Base-by-base conservation (phyloP, 2,797 vertebrate genomes). In the Zalophus californianus region DNA sequence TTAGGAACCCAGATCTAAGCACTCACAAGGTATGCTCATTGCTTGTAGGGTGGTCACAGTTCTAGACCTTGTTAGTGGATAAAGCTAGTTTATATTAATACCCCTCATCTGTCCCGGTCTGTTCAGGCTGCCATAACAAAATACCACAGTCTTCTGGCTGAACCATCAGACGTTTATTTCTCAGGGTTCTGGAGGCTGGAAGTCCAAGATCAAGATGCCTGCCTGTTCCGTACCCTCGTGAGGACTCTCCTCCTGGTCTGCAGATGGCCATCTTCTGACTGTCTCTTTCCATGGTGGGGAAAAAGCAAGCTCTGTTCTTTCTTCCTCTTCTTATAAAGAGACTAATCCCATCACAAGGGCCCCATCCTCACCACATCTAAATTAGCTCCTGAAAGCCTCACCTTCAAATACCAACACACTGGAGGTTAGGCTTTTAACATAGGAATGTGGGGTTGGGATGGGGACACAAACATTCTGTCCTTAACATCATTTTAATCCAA, bases 201-300 rank as follows among this genome's bases (percentile, higher is more conserved):
- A 3, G 5, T 62, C 79, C 54, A 38, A 52, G 32, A 23, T 21
- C 79, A 73, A 73, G 66, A 32, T 50, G 23, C 15, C 10, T 7
- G 66, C 54, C 10, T 0, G 18, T 60, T 38, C 52, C 7, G 0
- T 21, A 0, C 32, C 32, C 15, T 29, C 3, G 6, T 0, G 3
- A 91, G 54, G 79, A 21, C 32, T 48, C n/a, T 68, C 32, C 15
- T 85, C 44, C 13, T 52, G 62, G 21, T n/a, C n/a, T 21, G 52
- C 23, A 20, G 25, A 35, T 48, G 38, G 41, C 41, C 0, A 0
- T n/a, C 66, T 56, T 90, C 62, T 72, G 23, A 11, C 7, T 50
- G 52, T 38, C 23, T 73, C 54, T 84, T 73, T n/a, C 72, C 78
- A 7, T 3, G 23, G 38, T 38, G 12, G 58, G 54, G 48, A 60